phyloP scores from a whole-genome alignment of 2,113 vertebrate genomes.

The Myrmophylax atrothorax region DNA sequence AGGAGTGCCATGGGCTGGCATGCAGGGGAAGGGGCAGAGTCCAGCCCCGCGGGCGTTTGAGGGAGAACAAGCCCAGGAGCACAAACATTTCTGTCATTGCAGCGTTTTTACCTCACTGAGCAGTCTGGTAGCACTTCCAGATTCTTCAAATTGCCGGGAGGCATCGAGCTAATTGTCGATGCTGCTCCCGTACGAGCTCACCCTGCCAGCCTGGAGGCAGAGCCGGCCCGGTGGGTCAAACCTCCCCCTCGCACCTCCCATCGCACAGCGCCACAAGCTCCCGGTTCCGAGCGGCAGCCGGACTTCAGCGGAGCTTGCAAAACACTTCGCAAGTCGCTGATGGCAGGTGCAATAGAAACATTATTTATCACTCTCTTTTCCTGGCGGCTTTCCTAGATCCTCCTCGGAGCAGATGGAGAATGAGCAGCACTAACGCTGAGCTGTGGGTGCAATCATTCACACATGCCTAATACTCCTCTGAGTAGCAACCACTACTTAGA shows the following conservation, averaged over 20 bases:
- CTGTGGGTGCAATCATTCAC: constrained; percentile 14
- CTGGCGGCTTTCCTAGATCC: constrained; percentile 33
- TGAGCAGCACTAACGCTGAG: background rate
- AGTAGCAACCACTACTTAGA: background rate
- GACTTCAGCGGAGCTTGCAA: background rate
- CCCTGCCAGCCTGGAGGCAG: background rate
- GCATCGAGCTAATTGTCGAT: background rate
- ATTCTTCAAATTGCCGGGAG: background rate
- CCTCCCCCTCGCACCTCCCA: background rate
- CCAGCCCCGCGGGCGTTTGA: accelerated
- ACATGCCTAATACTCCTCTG: constrained; percentile 10
- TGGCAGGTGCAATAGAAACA: constrained; percentile 39
- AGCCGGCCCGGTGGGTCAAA: background rate
- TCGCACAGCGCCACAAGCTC: background rate
- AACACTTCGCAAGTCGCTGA: background rate
- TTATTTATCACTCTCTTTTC: constrained; percentile 38
- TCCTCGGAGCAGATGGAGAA: constrained; percentile 47
- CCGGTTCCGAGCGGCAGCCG: background rate
- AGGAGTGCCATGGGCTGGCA: accelerated
- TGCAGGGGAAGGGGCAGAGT: background rate
- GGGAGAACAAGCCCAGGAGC: background rate
- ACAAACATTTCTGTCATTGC: background rate
- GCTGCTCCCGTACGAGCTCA: background rate
- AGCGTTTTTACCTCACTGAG: background rate
- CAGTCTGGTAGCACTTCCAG: background rate